Base-by-base conservation (phyloP, 2,113 vertebrate species). In the Vulpes ferrilata region DNA sequence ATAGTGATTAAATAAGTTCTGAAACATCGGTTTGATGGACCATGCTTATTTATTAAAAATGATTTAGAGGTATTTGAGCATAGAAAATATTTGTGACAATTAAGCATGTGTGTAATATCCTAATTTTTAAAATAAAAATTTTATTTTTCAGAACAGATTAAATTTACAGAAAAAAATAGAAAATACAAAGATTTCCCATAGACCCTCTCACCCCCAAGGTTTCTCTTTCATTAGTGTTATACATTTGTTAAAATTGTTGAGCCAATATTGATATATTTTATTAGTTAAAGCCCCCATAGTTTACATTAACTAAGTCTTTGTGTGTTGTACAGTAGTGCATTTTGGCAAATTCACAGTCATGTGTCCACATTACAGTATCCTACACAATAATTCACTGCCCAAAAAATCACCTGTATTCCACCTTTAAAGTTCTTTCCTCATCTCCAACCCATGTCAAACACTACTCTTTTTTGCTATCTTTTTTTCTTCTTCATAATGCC, bases 1-100 rank as follows among this genome's bases (percentile, higher is more conserved):
- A 38, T 93, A 51, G n/a, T 86, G 43, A 62, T 65, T 95, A 76
- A 93, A 65, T 90, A 73, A 89, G 59, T 95, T 84, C 35, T 17
- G 25, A 30, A 7, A 48, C 13, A 64, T 80, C 55, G 51, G 51
- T 81, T 85, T n/a, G 20, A 43, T 84, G 64, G n/a, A 48, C 35
- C 78, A 13, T 84, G 35, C 23, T 48, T 93, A 57, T 67, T 38
- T 93, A 22, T 79, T 80, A 69, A 91, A 86, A 85, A 57, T 88
- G 38, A 82, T 67, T 89, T 92, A 30, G 80, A 87, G 81, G 11
- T 90, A 80, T 38, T 80, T 84, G 53, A 95, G 5, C 38, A 17
- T 79, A 25, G 19, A 23, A 90, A 90, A 57, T 93, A 82, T 55
- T 85, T 93, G 11, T 74, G 13, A 32, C 82, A 78, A 67, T 73